Evolutionary conservation across 2,888 invertebrate species (phyloP), one percentile per base, ranked within the genome.

Genomic region (Drosophila cognata): DNA sequence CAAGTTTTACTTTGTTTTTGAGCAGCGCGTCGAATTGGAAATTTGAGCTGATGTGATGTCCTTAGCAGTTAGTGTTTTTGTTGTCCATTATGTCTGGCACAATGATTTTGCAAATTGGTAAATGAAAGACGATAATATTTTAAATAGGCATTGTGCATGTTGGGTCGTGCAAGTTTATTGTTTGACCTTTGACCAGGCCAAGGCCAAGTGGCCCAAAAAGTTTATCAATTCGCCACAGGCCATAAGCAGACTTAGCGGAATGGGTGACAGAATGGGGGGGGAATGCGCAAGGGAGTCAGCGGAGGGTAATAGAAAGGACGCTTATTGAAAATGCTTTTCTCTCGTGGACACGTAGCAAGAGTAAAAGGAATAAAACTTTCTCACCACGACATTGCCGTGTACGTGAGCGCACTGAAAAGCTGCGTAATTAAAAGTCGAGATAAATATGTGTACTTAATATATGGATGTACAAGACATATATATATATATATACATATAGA

Each of bases 271-370:
- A 63, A n/a, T n/a, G n/a, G 59, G n/a, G 2, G 46, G 4, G 21
- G 8, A 8, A 16, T 46, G 25, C 2, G 16, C 25, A 2, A 16
- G 1, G 8, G 16, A 4, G 16, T 2, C 2, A 2, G 46, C 16
- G 25, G 8, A 25, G 4, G 2, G 25, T 16, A 25, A 16, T 16
- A 8, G 46, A 46, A 55, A 65, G 36, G 72, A 67, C 79, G 74
- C 38, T 84, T 88, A 84, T 84, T 84, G 84, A 84, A 84, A 84
- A 84, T 89, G 90, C 87, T 84, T 89, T 81, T 86, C 68, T 74
- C 80, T 69, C 81, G 68, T 68, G 87, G 72, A 77, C 84, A 84
- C 84, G 90, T 84, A 84, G 72, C 84, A 67, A 70, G 56, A 52
- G 64, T 71, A 81, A 80, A 70, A 74, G 74, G 68, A 78, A 78